phyloP scores from a whole-genome alignment of 2,888 invertebrate genomes.

The Troilus luridus region DNA sequence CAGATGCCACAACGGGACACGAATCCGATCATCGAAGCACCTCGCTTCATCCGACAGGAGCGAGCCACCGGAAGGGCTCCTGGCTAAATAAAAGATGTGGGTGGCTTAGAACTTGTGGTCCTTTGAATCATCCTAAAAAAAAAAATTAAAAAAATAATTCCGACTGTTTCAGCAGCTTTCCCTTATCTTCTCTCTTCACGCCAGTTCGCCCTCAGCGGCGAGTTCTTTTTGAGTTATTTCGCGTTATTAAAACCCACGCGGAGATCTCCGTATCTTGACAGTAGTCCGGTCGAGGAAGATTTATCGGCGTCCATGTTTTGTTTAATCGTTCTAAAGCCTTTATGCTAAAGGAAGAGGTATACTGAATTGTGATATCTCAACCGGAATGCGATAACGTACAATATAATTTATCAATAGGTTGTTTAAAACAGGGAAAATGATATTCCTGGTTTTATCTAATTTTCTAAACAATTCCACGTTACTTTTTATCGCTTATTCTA shows the following conservation, averaged over 20 bases:
- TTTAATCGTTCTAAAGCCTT: conserved; percentile 27
- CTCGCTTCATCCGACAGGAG: background rate
- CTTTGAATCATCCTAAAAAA: background rate
- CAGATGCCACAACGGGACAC: background rate
- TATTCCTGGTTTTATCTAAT: too few relatives aligned
- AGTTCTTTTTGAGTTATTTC: background rate
- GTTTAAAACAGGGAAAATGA: too few relatives aligned
- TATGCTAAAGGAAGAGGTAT: background rate
- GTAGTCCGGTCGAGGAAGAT: background rate
- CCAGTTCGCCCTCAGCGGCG: background rate
- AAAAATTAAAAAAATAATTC: background rate
- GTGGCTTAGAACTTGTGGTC: background rate
- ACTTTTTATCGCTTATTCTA: too few relatives aligned
- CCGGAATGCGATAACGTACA: background rate
- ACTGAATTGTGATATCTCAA: background rate
- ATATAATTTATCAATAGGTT: background rate
- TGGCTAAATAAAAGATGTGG: background rate
- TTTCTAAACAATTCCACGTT: too few relatives aligned
- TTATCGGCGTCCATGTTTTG: background rate
- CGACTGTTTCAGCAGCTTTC: conserved; percentile 16
- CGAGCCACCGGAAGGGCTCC: background rate
- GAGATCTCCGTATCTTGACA: background rate
- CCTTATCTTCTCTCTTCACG: background rate
- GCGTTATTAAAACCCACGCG: background rate
- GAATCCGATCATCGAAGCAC: background rate